Evolutionary conservation across 2,888 invertebrate genomes (phyloP).

Genomic region (Anticlea derivata): DNA sequence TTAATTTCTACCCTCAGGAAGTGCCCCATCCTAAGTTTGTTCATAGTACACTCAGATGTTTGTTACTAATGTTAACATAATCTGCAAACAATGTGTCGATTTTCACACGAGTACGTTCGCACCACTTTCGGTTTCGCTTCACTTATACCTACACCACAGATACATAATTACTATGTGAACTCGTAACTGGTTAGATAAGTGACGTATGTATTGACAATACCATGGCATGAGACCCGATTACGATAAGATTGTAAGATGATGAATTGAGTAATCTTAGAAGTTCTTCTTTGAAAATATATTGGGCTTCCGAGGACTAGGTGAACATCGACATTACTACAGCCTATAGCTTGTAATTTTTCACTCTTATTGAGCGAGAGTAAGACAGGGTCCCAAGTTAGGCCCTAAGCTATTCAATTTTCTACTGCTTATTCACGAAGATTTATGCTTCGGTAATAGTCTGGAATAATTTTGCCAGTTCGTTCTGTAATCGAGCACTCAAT

Average conservation of each 20-base stretch:
- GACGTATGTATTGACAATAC: slow-evolving; percentile 34
- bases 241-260: slow-evolving; percentile 12
- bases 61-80: slow-evolving; percentile 28
- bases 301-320: no score
- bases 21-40: neutral
- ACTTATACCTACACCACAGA: slow-evolving; percentile 34
- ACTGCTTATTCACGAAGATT: slow-evolving; percentile 2
- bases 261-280: slow-evolving; percentile 6
- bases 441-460: slow-evolving; percentile 10
- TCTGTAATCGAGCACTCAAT: slow-evolving; percentile 20
- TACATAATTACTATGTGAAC: slow-evolving; percentile 13
- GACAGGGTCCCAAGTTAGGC: neutral
- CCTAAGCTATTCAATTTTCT: slow-evolving; percentile 12
- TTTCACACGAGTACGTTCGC: slow-evolving; percentile 71
- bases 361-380: neutral
- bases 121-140: slow-evolving; percentile 68
- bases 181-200: slow-evolving; percentile 45
- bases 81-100: slow-evolving; percentile 57
- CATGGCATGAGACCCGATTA: slow-evolving; percentile 12
- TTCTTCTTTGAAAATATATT: neutral
- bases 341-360: neutral
- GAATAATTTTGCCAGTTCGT: slow-evolving; percentile 14
- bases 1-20: no score
- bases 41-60: slow-evolving; percentile 13
- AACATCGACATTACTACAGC: no score